A percentile compares a stretch with the other conserved stretches of the same genome.
Conservation (phyloP, 1,140 invertebrate species). For the Anastatus disparis region DNA sequence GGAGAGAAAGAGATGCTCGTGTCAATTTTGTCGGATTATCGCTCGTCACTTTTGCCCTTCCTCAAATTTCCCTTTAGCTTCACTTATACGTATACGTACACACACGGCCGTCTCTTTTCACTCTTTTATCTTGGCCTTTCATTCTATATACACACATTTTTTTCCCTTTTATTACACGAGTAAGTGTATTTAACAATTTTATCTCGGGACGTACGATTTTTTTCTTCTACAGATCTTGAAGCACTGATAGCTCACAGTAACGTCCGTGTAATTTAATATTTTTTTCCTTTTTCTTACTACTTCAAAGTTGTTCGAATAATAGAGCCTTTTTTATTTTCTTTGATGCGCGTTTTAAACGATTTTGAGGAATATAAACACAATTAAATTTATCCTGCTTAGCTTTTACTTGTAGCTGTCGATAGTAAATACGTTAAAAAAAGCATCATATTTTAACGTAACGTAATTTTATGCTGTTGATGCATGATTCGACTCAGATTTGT, state of each 20-base stretch:
- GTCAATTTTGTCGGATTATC: slow-evolving; percentile 59
- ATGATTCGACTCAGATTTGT: no score
- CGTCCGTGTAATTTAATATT: slow-evolving; percentile 26
- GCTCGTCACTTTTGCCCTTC: slow-evolving; percentile 38
- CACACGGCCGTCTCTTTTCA: neutral
- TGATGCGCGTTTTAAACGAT: neutral
- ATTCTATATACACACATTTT: no score
- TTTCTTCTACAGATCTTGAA: neutral
- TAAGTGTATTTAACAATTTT: slow-evolving; percentile 26
- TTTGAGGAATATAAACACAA: neutral
- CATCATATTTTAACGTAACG: no score
- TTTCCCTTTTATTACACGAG: neutral
- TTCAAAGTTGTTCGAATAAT: neutral
- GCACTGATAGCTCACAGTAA: slow-evolving; percentile 7
- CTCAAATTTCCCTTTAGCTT: neutral
- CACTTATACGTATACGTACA: neutral
- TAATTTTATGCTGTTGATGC: no score
- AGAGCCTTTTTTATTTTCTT: neutral
- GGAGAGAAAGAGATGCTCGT: slow-evolving; percentile 31
- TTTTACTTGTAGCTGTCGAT: no score
- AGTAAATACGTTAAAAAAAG: no score
- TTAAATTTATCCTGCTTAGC: neutral
- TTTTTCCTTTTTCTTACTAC: no score
- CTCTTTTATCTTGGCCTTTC: slow-evolving; percentile 7
- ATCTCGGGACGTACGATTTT: slow-evolving; percentile 18